phyloP scores from a whole-genome alignment of 2,888 invertebrate species.

The Synergus umbraculus region DNA sequence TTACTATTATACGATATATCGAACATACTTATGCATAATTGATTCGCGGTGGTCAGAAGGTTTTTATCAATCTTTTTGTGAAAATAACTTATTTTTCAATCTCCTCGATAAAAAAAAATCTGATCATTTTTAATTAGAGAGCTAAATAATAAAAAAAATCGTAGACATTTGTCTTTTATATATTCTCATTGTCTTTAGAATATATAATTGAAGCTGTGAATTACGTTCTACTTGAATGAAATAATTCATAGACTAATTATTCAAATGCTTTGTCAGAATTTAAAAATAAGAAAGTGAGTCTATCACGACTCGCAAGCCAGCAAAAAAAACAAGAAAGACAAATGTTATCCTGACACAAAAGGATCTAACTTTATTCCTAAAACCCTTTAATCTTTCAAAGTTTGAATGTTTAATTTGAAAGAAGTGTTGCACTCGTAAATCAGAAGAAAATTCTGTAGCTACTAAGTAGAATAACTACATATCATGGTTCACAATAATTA shows the following conservation, averaged over 20 bases:
- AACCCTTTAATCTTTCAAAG: neutral
- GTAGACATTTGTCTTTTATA: neutral
- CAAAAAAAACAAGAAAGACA: neutral
- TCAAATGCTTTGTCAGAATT: neutral
- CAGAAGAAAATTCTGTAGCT: neutral
- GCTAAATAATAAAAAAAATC: neutral
- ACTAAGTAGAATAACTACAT: neutral
- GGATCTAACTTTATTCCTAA: neutral
- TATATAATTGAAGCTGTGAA: neutral
- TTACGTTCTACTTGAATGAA: neutral
- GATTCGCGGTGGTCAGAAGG: neutral
- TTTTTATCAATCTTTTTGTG: neutral
- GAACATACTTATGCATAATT: neutral
- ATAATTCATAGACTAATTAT: neutral
- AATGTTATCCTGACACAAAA: neutral
- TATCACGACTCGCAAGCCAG: no score
- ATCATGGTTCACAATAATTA: neutral
- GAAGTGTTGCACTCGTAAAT: neutral
- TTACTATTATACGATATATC: neutral
- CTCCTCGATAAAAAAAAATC: no score
- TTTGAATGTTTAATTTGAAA: neutral
- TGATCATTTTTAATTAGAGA: neutral
- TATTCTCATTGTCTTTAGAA: neutral
- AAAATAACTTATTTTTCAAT: neutral
- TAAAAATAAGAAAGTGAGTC: slow-evolving; percentile 7